Evolutionary conservation across 2,113 vertebrate genomes (phyloP), one percentile per base, ranked within the genome.

Genomic region (Sciurus niger): DNA sequence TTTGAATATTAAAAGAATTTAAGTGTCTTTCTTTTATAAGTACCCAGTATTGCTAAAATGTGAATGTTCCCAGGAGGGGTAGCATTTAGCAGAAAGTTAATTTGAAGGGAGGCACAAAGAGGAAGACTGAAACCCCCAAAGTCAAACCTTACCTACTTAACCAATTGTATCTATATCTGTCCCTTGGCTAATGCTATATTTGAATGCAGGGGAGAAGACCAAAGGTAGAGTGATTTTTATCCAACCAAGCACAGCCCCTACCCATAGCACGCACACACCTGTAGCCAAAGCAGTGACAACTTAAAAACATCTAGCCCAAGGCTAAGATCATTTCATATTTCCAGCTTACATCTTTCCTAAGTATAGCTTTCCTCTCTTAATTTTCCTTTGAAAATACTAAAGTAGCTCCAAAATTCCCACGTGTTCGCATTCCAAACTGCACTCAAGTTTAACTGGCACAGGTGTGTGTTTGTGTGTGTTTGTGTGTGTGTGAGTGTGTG

Each of bases 351-450:
- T 94, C 94, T 93, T 80, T 80, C 34, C 30, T 43, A 91, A 72
- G 53, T 22, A 4, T 65, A 76, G 16, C 28, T 32, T 67, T 96
- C 87, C 65, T 22, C 34, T 76, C 68, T 89, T 34, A 86, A 30
- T 97, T 96, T 95, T 85, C 51, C 65, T 93, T 72, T 63, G 65
- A 20, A 87, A 84, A 74, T 34, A 93, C 85, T 72, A 65, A 89
- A 92, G 89, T 79, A 86, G 76, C 63, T 63, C 32, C 46, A 46
- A 48, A 68, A n/a, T 85, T 65, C 51, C 51, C 65, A 87, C 9
- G 6, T 70, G 30, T 89, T 90, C 43, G 46, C 58, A 78, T 34
- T 95, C 74, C 40, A 84, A 89, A 91, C n/a, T 60, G 73, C 20
- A 48, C 53, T 79, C 37, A 89, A 93, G 92, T 96, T 95, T 90